Conservation (phyloP, 37 sponge, comb jelly and placozoan genomes). For the Oscarella lobularis region DNA sequence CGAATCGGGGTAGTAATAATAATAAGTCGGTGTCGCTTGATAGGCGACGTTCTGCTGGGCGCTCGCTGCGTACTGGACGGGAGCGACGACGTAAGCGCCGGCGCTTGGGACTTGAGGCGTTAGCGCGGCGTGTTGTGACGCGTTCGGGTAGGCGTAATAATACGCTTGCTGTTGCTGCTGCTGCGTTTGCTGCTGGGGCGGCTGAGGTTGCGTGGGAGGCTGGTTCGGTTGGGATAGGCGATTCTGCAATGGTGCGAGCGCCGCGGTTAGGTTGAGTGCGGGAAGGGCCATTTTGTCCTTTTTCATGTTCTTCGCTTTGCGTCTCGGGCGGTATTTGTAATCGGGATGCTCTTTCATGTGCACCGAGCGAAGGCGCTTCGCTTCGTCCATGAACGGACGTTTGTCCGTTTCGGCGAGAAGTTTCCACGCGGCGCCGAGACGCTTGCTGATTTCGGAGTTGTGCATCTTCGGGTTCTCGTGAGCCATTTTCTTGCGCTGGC, state of each 20-base stretch:
- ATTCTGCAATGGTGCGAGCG: background rate
- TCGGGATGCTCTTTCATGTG: conserved; percentile 91
- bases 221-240: background rate
- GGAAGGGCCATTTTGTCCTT: background rate
- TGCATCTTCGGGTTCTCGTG: conserved; percentile 99
- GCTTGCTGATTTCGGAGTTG: conserved; percentile 96
- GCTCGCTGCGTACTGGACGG: background rate
- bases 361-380: conserved; percentile 82
- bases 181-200: background rate
- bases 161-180: background rate
- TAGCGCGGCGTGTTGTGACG: background rate
- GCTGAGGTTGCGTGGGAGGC: background rate
- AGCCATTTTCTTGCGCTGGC: conserved; percentile 85
- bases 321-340: conserved; percentile 94
- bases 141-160: no score
- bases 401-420: conserved; percentile 71
- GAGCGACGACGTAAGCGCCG: background rate
- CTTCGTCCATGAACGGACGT: conserved; percentile 93
- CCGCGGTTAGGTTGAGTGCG: background rate
- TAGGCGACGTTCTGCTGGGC: background rate
- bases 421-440: conserved; percentile 96
- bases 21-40: no score
- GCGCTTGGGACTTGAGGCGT: background rate
- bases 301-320: conserved; percentile 34
- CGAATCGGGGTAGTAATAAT: no score